phyloP scores from a whole-genome alignment of 92 coral and sea anemone species.

The Pocillopora grandis region DNA sequence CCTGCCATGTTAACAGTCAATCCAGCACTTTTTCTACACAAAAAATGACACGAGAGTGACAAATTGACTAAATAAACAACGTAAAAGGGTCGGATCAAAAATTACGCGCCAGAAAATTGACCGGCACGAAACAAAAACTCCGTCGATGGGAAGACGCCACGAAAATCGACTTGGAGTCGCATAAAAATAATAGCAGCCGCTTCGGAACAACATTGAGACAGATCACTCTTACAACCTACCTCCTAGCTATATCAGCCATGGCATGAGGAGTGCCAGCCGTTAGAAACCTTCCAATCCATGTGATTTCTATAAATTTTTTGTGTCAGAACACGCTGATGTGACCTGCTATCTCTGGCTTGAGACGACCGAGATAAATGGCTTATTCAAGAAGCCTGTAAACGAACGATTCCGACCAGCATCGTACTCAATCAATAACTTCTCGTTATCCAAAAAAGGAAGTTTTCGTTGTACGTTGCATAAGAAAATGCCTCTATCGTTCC shows the following conservation, averaged over 20 bases:
- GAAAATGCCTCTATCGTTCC: not conserved
- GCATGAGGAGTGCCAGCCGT: slow-evolving; percentile 43
- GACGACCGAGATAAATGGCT: not conserved
- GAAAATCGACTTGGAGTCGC: not conserved
- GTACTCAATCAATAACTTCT: slow-evolving; percentile 16
- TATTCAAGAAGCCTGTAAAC: slow-evolving; percentile 17
- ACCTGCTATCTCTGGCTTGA: slow-evolving; percentile 27
- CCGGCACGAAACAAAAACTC: slow-evolving; percentile 23
- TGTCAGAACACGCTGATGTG: slow-evolving; percentile 21
- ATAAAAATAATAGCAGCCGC: not conserved
- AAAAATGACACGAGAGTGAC: not conserved
- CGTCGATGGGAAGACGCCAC: slow-evolving; percentile 15
- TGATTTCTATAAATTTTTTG: slow-evolving; percentile 3
- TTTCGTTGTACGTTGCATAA: slow-evolving; percentile 22
- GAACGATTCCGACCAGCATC: slow-evolving; percentile 29
- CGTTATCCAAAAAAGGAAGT: slow-evolving; percentile 61
- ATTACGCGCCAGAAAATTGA: slow-evolving; percentile 24
- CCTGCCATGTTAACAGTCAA: slow-evolving; percentile 68
- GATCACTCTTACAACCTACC: slow-evolving; percentile 3
- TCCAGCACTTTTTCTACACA: slow-evolving; percentile 65
- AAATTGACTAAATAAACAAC: not conserved
- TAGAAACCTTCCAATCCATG: slow-evolving; percentile 47
- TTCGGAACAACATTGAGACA: not conserved
- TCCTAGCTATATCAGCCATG: slow-evolving; percentile 44
- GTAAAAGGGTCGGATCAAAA: slow-evolving; percentile 13